Base-by-base conservation (phyloP, 2,113 vertebrate genomes). In the Archilochus colubris region DNA sequence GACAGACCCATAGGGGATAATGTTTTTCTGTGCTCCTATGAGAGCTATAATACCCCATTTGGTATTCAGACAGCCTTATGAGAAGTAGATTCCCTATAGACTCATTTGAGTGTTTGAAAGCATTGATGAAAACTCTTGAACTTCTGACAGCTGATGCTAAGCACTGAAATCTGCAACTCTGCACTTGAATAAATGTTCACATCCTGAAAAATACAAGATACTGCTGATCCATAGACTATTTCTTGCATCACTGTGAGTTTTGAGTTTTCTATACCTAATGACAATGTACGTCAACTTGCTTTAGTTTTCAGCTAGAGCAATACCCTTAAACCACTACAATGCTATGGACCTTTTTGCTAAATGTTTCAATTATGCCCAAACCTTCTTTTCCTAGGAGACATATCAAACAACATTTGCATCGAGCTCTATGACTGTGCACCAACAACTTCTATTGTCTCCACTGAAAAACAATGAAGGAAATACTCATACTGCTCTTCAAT, bases 61-160 rank as follows among this genome's bases (percentile, higher is more conserved):
- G 82, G 82, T 62, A 92, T 94, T 93, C 91, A 85, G 78, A 82
- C 25, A 80, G 61, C 50, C 88, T 82, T 84, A 89, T 12, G 40
- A 93, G 40, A 95, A 86, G 30, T 53, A 78, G 92, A 95, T 89
- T 96, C 94, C 89, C 92, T 66, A n/a, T 4, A 82, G 91, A 75
- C 24, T 75, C 73, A 81, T 92, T 84, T 92, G 53, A 82, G 66
- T 72, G 69, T 86, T 93, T 91, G 69, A 95, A 95, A 87, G 50
- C 66, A 82, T 24, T 66, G 24, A 23, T 61, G 50, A 75, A 96
- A 95, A 90, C 21, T 63, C 82, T 85, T 76, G 53, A 76, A 82
- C 9, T 84, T 91, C 82, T 88, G 68, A 81, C 31, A 88, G 62
- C 21, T 91, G 74, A 94, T 91, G 8, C 86, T 50, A 89, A 62